Evolutionary conservation across 37 sponge, comb jelly and placozoan genomes (phyloP).

Genomic region (Haliclona indistincta): DNA sequence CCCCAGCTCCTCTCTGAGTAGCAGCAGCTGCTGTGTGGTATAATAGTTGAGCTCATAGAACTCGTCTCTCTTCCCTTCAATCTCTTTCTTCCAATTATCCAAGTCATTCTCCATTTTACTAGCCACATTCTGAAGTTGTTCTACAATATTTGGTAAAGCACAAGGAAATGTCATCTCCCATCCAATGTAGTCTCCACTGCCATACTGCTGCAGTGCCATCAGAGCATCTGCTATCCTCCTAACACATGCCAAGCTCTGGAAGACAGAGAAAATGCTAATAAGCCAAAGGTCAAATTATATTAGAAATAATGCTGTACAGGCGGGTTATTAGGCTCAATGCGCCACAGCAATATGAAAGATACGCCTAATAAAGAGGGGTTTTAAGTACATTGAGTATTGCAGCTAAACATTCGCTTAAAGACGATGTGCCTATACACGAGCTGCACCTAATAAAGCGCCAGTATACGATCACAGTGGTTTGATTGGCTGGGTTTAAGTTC

Average conservation of each 20-base stretch:
- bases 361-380: too few species aligned
- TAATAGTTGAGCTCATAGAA: conserved; percentile 68
- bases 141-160: conserved; percentile 1
- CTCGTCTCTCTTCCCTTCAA: conserved; percentile 13
- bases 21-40: conserved; percentile 59
- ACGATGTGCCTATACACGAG: too few species aligned
- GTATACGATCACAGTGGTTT: too few species aligned
- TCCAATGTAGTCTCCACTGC: conserved; percentile 41
- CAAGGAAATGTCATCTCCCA: conserved; percentile 33
- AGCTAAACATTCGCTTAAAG: too few species aligned
- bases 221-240: conserved; percentile 41
- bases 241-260: conserved; percentile 45
- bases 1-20: conserved; percentile 46
- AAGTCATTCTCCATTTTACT: conserved; percentile 48
- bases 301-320: background rate
- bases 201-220: conserved; percentile 25
- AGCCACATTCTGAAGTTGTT: conserved; percentile 10
- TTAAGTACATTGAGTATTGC: too few species aligned
- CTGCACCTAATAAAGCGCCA: too few species aligned
- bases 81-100: conserved; percentile 23
- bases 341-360: too few species aligned
- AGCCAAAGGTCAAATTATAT: background rate
- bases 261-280: too few species aligned
- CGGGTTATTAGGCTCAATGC: too few species aligned
- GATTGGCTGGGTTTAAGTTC: too few species aligned